A percentile compares a stretch with the other conserved stretches of the same genome.
Evolutionary conservation across 2,888 invertebrate genomes (phyloP).

Genomic region (Campoplex capitator): DNA sequence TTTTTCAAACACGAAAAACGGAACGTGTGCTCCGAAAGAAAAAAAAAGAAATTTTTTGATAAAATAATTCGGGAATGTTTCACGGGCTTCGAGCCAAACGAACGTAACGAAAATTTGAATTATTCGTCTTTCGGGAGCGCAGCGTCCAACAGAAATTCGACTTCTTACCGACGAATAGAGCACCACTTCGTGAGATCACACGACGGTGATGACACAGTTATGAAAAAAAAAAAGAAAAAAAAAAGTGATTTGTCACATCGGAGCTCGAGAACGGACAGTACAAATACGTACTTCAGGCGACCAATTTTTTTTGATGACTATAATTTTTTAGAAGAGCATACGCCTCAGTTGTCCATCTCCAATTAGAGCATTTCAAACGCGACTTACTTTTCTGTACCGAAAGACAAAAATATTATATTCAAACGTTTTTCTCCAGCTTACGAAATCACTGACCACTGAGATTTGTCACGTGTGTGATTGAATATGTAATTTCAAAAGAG

Average conservation of each 20-base stretch:
- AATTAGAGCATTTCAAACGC: constrained; percentile 28
- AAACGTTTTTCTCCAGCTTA: neutral
- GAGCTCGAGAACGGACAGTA: neutral
- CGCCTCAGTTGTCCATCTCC: constrained; percentile 1
- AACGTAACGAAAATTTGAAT: constrained; percentile 11
- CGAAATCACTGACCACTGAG: neutral
- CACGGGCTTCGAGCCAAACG: constrained; percentile 8
- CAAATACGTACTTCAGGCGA: neutral
- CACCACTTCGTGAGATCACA: constrained; percentile 6
- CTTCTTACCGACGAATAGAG: constrained; percentile 12
- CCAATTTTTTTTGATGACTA: constrained; percentile 12
- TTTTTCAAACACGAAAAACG: neutral
- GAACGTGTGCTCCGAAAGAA: neutral
- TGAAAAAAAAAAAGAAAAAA: neutral
- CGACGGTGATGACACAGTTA: constrained; percentile 21
- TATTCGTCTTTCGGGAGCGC: neutral
- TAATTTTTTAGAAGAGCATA: constrained; percentile 7
- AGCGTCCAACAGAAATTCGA: neutral
- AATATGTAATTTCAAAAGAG: neutral
- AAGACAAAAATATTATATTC: neutral
- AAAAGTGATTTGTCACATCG: constrained; percentile 19
- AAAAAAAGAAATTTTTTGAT: neutral
- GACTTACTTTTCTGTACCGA: neutral
- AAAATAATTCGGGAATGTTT: constrained; percentile 1
- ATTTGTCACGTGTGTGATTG: neutral